Evolutionary conservation across 2,113 vertebrate species (phyloP), one percentile per base, ranked within the genome.

Genomic region (Brachionichthys hirsutus): DNA sequence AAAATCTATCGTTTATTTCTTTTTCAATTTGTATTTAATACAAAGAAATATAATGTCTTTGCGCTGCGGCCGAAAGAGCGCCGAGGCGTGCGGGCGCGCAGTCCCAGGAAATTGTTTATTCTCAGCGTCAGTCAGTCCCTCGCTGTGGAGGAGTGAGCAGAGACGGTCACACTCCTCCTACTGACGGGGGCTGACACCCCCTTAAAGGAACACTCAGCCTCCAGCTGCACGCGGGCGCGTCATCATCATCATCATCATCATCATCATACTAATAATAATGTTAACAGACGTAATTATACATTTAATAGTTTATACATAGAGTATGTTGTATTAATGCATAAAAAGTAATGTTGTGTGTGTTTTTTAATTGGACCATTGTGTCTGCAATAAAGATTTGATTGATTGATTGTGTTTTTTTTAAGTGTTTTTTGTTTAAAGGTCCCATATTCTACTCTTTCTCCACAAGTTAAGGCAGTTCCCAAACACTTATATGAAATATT

Each of bases 181-280:
- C 84, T 78, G 47, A 20, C 70, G 22, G 79, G 80, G 46, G 63
- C 83, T 73, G 83, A 87, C 89, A 85, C 80, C 83, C 85, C 82
- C 87, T 92, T 92, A 92, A 92, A 92, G 90, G 84, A 78, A 78
- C 89, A 92, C 82, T 65, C 46, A 69, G 62, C 4, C 70, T 11
- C 67, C 48, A 43, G 66, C 75, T 44, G 49, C 24, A 30, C 24
- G 24, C 24, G 24, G 5, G 24, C 24, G 5, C 24, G 8, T 3
- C 24, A 30, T 30, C 24, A 30, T 30, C 24, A 30, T 30, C 24
- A 30, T 30, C 24, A 30, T 30, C 24, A 30, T 30, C 24, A 12
- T 13, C 22, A 12, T 13, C 24, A 15, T 15, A 18, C 40, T 10
- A 11, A 43, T 9, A 9, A 54, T 14, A 30, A 47, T 12, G 20